Evolutionary conservation across 2,113 vertebrate genomes (phyloP), one percentile per base, ranked within the genome.

Genomic region (Otolemur garnettii): DNA sequence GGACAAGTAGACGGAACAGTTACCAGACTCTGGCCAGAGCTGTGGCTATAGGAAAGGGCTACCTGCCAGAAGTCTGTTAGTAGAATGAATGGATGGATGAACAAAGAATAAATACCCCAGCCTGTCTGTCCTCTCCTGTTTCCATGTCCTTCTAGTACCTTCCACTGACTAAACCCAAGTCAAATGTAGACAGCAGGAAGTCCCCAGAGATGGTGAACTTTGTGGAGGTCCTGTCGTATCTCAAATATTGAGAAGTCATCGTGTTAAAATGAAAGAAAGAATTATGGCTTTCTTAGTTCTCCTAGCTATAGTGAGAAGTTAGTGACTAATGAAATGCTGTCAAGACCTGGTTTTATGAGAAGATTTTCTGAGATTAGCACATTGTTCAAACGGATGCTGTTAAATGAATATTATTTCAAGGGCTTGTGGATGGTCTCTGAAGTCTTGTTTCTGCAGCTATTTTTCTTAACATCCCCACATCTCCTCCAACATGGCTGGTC

Each of bases 311-410:
- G 42, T 78, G 78, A 85, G 86, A 94, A 69, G 74, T 60, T 60
- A 55, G 79, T 93, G 60, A 24, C 84, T n/a, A 83, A 55, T 33
- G 45, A 78, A 91, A 90, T 78, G 60, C 81, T 91, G 96, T 96
- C 92, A 96, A 78, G 79, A 86, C 72, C 74, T 87, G 55, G 68
- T 95, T 94, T 97, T 95, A 96, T 22, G 94, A 93, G 93, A 88
- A 96, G 94, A 94, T 95, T 97, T 94, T 96, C 93, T 78, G 68
- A 94, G 96, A 93, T 96, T 93, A 96, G 92, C 83, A 87, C 75
- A 28, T 90, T 93, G 86, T 95, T 96, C 91, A 86, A 87, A 84
- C 91, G 87, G 89, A 88, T 60, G 64, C 72, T 78, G 35, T 93
- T 96, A 93, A 91, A 69, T 96, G 82, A 79, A 83, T 84, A 77